These are phyloP conservation scores for Sebastes melanostomus DNA, from an alignment of 2,797 vertebrate genomes.

Conservation along the genomic window DNA sequence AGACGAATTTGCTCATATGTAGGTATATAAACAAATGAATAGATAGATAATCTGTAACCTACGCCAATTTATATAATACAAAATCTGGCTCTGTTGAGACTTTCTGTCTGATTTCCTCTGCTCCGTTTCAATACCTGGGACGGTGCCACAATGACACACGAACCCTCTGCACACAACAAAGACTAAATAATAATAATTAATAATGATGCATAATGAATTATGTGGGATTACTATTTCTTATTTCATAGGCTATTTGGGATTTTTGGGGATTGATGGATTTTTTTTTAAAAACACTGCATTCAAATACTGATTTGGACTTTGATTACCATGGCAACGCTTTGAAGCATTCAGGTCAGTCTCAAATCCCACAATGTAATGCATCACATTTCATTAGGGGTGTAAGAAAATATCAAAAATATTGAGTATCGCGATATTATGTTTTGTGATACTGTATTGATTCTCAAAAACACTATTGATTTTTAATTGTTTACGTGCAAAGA, in stretches of 20 bases:
- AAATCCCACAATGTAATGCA: neutral
- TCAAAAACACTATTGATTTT: no score
- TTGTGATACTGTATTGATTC: no score
- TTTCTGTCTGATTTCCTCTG: no score
- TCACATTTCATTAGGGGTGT: neutral
- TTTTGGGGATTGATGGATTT: neutral
- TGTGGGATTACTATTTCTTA: neutral
- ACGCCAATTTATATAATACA: no score
- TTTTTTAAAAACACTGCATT: neutral
- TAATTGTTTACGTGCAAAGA: no score
- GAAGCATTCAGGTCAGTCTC: no score
- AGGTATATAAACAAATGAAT: neutral
- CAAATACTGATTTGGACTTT: no score
- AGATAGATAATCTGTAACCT: neutral
- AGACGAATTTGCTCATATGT: neutral
- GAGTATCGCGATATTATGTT: no score
- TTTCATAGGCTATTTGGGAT: neutral
- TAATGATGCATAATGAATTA: neutral
- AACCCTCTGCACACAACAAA: neutral
- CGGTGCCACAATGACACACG: neutral
- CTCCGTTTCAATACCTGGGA: no score
- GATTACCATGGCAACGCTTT: neutral
- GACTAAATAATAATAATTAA: neutral
- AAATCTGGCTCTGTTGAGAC: no score
- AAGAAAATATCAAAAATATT: no score